Percentiles rank a stretch among this genome's conserved stretches.
Conservation (phyloP, 2,797 vertebrate species). For the Cynodonichthys magdalenae region DNA sequence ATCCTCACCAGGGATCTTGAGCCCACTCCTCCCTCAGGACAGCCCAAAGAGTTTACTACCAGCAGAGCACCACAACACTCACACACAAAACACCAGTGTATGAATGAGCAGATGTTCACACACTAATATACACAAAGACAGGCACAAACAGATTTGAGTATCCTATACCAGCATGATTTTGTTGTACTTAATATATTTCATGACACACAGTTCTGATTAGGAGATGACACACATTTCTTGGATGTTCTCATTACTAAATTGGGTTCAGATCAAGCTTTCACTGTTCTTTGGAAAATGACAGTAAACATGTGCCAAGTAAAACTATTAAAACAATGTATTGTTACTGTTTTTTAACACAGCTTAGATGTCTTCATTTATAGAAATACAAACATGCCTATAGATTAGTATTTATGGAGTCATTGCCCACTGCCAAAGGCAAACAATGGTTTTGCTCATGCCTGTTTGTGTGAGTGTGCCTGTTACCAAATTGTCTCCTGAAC, state of each 20-base stretch:
- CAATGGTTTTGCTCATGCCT: no score
- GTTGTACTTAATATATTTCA: neutral
- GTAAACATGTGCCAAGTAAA: no score
- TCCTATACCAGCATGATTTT: conserved; percentile 2
- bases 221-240: neutral
- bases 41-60: conserved; percentile 63
- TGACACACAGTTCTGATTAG: neutral
- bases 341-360: no score
- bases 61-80: conserved; percentile 39
- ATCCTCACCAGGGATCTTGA: conserved; percentile 73
- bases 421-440: no score
- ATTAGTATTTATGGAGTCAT: no score
- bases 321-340: no score
- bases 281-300: neutral
- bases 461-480: no score
- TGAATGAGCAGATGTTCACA: conserved; percentile 12
- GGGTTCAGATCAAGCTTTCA: neutral
- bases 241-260: neutral
- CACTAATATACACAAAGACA: conserved; percentile 12
- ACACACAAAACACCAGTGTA: conserved; percentile 11
- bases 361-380: no score
- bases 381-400: no score
- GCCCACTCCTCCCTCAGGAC: conserved; percentile 67
- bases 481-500: no score
- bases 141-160: neutral